Evolutionary conservation across 2,113 vertebrate species (phyloP).

Genomic region (Corydoras maculifer): DNA sequence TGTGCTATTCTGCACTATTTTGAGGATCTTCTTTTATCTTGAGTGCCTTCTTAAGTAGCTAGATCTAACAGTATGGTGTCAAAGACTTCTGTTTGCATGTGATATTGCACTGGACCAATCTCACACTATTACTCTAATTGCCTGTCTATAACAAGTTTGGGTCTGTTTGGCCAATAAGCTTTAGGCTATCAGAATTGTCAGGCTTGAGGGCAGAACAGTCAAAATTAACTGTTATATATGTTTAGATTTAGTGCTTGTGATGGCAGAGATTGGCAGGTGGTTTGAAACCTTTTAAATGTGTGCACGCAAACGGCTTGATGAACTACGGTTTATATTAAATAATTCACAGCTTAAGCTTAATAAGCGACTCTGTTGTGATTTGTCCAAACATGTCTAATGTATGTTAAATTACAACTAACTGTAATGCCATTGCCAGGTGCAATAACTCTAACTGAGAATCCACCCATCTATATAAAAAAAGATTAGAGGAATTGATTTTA

Average conservation of each 20-base stretch:
- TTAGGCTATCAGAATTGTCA: constrained; percentile 32
- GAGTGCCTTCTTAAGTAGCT: constrained; percentile 53
- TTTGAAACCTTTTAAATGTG: not conserved
- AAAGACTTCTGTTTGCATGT: constrained; percentile 59
- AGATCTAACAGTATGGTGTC: constrained; percentile 60
- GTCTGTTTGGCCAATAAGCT: constrained; percentile 39
- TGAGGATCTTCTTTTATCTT: not conserved
- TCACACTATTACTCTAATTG: constrained; percentile 67
- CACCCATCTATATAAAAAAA: constrained; percentile 24
- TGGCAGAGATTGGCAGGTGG: not conserved
- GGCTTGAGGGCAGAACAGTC: not conserved
- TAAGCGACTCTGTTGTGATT: constrained; percentile 7
- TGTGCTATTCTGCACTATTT: constrained; percentile 11
- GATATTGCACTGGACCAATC: constrained; percentile 51
- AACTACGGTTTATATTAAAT: not conserved
- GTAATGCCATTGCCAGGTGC: not conserved
- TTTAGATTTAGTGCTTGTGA: not conserved
- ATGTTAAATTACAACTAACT: constrained; percentile 23
- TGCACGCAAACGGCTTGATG: not conserved
- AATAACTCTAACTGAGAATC: constrained; percentile 9
- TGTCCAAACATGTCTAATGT: constrained; percentile 8
- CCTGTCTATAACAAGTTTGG: constrained; percentile 38
- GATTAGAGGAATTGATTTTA: constrained; percentile 13
- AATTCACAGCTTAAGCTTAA: not conserved
- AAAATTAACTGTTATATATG: constrained; percentile 14